Evolutionary conservation across 2,113 vertebrate species (phyloP).

Genomic region (Orientallactaga bullata): DNA sequence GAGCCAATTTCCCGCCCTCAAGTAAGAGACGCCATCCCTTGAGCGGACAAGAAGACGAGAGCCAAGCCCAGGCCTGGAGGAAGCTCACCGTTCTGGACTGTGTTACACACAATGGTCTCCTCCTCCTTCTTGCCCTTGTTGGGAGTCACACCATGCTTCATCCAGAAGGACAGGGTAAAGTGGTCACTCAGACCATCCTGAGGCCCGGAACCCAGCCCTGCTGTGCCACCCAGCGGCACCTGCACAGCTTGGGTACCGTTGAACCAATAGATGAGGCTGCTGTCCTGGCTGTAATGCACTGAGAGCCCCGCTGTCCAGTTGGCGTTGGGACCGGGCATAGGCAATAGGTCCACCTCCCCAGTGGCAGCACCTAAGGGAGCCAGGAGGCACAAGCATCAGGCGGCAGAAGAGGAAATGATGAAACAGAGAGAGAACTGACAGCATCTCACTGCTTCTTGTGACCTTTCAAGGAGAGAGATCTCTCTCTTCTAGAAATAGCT

Average conservation of each 20-base stretch:
- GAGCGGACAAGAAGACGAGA: too few relatives aligned
- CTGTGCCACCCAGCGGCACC: constrained; percentile 87
- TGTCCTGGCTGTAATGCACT: constrained; percentile 97
- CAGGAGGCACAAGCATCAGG: constrained; percentile 24
- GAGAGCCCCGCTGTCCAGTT: constrained; percentile 97
- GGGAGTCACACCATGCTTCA: constrained; percentile 93
- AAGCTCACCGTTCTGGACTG: constrained; percentile 94
- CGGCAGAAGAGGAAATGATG: neutral
- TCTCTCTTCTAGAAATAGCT: neutral
- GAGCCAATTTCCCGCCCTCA: neutral
- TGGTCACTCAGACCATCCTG: constrained; percentile 92
- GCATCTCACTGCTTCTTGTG: neutral
- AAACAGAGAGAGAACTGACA: neutral
- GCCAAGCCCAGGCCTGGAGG: too few relatives aligned
- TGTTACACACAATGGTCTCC: constrained; percentile 96
- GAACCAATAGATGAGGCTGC: constrained; percentile 98
- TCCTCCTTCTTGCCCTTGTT: constrained; percentile 93
- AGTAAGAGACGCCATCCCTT: too few relatives aligned
- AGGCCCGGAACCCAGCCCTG: constrained; percentile 66
- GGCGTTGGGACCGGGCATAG: constrained; percentile 92
- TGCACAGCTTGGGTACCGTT: constrained; percentile 96
- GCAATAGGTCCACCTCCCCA: constrained; percentile 96
- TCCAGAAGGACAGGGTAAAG: constrained; percentile 98
- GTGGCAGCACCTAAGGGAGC: constrained; percentile 92
- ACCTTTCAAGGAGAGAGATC: neutral